Percentiles rank a stretch among this genome's conserved stretches.
Conservation (phyloP, 2,797 vertebrate genomes). For the Loriculus beryllinus region DNA sequence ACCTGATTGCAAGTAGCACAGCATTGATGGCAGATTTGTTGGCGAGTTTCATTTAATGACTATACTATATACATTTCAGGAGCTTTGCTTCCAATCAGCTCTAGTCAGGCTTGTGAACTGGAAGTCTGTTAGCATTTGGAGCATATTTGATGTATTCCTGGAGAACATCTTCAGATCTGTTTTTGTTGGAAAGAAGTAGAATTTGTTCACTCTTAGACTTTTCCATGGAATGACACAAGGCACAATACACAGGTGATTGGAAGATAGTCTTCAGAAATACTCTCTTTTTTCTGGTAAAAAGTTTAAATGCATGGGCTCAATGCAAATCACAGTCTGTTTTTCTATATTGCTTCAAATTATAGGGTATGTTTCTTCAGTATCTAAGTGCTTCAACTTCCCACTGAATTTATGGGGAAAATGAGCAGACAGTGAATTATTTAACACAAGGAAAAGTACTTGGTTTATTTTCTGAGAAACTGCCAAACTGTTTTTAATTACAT, state of each 20-base stretch:
- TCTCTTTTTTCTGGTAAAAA: not conserved
- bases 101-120: not conserved
- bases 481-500: not conserved
- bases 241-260: accelerated
- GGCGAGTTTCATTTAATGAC: not conserved
- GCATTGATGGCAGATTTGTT: not conserved
- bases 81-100: not conserved
- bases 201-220: not conserved
- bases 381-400: not conserved
- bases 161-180: not conserved
- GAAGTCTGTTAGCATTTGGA: not conserved
- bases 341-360: not conserved
- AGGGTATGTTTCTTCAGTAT: not conserved
- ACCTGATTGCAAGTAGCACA: not conserved
- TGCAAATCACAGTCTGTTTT: not conserved
- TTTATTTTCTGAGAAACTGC: not conserved
- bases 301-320: not conserved
- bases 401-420: not conserved
- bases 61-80: not conserved
- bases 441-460: not conserved
- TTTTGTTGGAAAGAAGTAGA: not conserved
- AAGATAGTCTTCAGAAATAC: not conserved
- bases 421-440: not conserved
- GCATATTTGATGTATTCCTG: not conserved
- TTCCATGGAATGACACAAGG: not conserved